These are phyloP conservation scores for Drosophila dunni DNA, from an alignment of 1,140 invertebrate species.

Conservation along the genomic window DNA sequence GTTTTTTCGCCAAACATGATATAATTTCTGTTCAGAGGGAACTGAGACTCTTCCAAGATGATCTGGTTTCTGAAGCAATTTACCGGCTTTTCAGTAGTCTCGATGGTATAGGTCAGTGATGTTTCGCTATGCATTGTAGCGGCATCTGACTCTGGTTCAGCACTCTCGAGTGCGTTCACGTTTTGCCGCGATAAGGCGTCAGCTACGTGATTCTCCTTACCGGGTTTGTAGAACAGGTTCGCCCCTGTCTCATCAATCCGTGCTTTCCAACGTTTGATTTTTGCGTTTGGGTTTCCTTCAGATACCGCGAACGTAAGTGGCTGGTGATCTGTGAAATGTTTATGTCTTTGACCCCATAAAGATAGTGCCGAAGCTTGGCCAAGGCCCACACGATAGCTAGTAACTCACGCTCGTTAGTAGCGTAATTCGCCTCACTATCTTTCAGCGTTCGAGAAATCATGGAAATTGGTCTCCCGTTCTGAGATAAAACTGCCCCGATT, in stretches of 20 bases:
- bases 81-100: conserved; percentile 16
- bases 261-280: conserved; percentile 30
- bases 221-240: conserved; percentile 7
- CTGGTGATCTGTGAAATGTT: conserved; percentile 30
- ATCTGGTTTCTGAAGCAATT: conserved; percentile 35
- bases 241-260: conserved; percentile 13
- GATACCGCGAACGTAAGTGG: conserved; percentile 13
- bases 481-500: neutral
- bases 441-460: conserved; percentile 5
- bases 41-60: conserved; percentile 4
- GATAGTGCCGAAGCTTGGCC: neutral
- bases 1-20: conserved; percentile 14
- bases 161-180: too few species aligned
- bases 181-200: conserved; percentile 5
- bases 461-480: neutral
- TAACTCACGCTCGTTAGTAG: neutral
- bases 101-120: conserved; percentile 10
- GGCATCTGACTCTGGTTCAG: too few species aligned
- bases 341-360: conserved; percentile 11
- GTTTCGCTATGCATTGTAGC: conserved; percentile 10
- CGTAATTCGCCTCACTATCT: neutral
- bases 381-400: conserved; percentile 2
- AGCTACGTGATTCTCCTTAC: conserved; percentile 6
- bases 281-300: conserved; percentile 10
- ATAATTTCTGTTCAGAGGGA: neutral